These are phyloP conservation scores for Entomobrya proxima DNA, from an alignment of 2,888 invertebrate species.

Conservation along the genomic window DNA sequence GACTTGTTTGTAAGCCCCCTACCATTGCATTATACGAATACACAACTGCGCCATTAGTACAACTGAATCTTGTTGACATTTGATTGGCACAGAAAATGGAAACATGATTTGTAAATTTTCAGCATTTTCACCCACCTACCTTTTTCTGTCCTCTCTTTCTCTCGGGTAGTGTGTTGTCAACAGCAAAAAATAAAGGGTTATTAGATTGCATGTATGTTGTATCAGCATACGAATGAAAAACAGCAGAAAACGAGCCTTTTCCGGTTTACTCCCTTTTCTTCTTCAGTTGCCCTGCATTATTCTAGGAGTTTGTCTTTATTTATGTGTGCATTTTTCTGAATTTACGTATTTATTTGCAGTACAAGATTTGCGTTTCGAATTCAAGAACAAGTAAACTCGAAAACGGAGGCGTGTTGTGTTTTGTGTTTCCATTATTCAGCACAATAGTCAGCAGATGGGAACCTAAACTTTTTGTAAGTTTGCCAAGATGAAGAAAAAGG, in stretches of 20 bases:
- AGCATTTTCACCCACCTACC: neutral
- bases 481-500: conserved; percentile 4
- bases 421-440: neutral
- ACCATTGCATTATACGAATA: too few relatives aligned
- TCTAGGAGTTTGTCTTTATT: neutral
- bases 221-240: neutral
- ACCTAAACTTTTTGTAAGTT: conserved; percentile 11
- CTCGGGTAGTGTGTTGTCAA: neutral
- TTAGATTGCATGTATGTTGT: neutral
- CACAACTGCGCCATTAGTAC: too few relatives aligned
- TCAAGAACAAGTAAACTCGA: too few relatives aligned
- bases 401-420: too few relatives aligned
- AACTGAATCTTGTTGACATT: conserved; percentile 17
- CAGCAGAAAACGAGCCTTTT: neutral
- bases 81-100: conserved; percentile 52
- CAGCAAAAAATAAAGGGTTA: neutral
- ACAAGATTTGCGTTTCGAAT: too few relatives aligned
- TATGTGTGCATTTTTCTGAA: too few relatives aligned
- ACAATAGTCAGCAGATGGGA: neutral
- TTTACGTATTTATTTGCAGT: neutral
- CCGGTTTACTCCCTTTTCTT: neutral
- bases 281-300: neutral
- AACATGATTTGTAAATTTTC: conserved; percentile 48
- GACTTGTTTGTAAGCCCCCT: too few relatives aligned
- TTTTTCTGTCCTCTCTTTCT: neutral